These are phyloP conservation scores for Dryadula phaetusa DNA, from an alignment of 2,888 invertebrate species.

Conservation along the genomic window DNA sequence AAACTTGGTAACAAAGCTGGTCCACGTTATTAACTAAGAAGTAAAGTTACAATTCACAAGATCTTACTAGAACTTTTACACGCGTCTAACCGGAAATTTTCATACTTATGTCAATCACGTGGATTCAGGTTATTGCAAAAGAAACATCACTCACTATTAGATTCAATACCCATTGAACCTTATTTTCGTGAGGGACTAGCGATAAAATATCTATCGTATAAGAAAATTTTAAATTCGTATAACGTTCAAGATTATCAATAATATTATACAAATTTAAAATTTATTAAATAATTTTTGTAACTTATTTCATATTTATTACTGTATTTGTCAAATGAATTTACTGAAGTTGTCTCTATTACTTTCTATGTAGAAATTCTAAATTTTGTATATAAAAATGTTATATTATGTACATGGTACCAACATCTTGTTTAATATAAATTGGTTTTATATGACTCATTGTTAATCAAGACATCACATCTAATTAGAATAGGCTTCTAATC, in stretches of 20 bases:
- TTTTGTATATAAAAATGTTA: slow-evolving; percentile 43
- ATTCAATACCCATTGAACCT: slow-evolving; percentile 70
- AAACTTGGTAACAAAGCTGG: slow-evolving; percentile 55
- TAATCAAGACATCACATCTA: slow-evolving; percentile 42
- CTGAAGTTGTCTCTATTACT: slow-evolving; percentile 32
- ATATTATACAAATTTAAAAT: slow-evolving; percentile 33
- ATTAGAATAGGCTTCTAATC: slow-evolving; percentile 40
- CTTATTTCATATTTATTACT: slow-evolving; percentile 28
- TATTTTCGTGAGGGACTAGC: slow-evolving; percentile 58
- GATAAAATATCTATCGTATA: slow-evolving; percentile 7
- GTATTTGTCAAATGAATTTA: slow-evolving; percentile 36
- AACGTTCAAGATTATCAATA: slow-evolving; percentile 13
- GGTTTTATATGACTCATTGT: slow-evolving; percentile 41
- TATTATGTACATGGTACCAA: slow-evolving; percentile 36
- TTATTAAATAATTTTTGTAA: slow-evolving; percentile 26
- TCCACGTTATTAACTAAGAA: slow-evolving; percentile 59
- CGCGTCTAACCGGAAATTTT: slow-evolving; percentile 49
- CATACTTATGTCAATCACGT: slow-evolving; percentile 54
- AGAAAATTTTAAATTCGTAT: slow-evolving; percentile 40
- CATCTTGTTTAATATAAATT: slow-evolving; percentile 40
- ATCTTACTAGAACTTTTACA: slow-evolving; percentile 17
- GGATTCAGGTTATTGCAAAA: slow-evolving; percentile 62
- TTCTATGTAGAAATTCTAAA: slow-evolving; percentile 34
- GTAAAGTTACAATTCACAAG: slow-evolving; percentile 50
- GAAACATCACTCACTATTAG: slow-evolving; percentile 66